These are phyloP conservation scores for Abscondita cerata DNA, from an alignment of 2,888 invertebrate species.

Conservation along the genomic window DNA sequence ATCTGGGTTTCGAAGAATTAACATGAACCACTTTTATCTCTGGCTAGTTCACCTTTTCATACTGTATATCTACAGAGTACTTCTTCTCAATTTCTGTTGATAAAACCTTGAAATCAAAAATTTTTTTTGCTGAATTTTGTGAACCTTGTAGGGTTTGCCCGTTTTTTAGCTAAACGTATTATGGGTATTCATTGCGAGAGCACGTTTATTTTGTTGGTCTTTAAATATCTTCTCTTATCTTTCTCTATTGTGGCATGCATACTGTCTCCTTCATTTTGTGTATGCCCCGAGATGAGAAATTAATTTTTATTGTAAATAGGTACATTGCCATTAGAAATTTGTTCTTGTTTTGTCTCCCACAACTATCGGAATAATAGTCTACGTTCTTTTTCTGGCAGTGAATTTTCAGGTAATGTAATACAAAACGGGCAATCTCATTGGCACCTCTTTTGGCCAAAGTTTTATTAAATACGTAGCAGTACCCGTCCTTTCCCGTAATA, in stretches of 20 bases:
- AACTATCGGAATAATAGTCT: conserved; percentile 10
- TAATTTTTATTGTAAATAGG: conserved; percentile 4
- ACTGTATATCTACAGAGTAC: not conserved
- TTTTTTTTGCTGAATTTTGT: too few relatives aligned
- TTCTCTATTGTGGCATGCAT: conserved; percentile 4
- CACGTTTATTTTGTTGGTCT: not conserved
- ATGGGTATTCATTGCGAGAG: not conserved
- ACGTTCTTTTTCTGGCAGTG: not conserved
- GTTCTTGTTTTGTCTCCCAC: conserved; percentile 13
- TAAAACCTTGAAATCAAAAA: too few relatives aligned
- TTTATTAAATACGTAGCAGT: conserved; percentile 23
- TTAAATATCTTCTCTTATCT: not conserved
- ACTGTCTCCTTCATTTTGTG: conserved; percentile 9
- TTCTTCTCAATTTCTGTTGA: too few relatives aligned
- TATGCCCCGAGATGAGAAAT: conserved; percentile 3
- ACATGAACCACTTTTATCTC: not conserved
- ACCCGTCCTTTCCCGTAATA: conserved; percentile 10
- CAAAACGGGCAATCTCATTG: conserved; percentile 18
- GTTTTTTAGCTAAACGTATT: not conserved
- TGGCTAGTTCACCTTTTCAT: not conserved
- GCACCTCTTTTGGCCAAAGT: conserved; percentile 19
- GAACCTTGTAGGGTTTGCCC: too few relatives aligned
- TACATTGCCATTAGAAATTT: conserved; percentile 6
- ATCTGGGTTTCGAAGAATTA: not conserved
- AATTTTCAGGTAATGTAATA: conserved; percentile 1